Evolutionary conservation across 2,888 invertebrate genomes (phyloP).

Genomic region (Cosmopolites sordidus): DNA sequence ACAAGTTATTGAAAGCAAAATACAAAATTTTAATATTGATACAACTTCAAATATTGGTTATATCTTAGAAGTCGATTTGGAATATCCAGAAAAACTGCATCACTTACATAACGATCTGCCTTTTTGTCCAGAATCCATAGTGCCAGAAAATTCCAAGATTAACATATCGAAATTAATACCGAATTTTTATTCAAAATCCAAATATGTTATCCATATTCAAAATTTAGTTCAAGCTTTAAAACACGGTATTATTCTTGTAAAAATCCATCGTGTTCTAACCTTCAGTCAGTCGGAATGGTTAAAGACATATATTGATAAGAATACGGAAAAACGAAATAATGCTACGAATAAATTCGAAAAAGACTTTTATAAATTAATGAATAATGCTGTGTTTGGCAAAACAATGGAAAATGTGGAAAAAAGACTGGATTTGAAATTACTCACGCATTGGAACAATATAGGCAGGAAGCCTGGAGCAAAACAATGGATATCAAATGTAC

Average conservation of each 20-base stretch:
- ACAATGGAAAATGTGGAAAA: too few species aligned
- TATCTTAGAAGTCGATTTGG: slow-evolving; percentile 10
- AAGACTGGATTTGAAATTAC: background rate
- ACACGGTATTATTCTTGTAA: background rate
- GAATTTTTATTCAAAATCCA: background rate
- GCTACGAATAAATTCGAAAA: slow-evolving; percentile 6
- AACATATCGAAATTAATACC: slow-evolving; percentile 5
- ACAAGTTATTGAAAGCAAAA: too few species aligned
- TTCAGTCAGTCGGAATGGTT: slow-evolving; percentile 6
- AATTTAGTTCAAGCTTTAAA: slow-evolving; percentile 2
- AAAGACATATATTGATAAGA: slow-evolving; percentile 9
- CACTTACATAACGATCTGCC: background rate
- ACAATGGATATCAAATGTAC: background rate
- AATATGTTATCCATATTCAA: slow-evolving; percentile 4
- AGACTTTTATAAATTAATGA: slow-evolving; percentile 6
- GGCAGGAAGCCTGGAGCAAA: background rate
- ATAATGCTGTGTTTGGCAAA: slow-evolving; percentile 4
- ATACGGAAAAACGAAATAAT: slow-evolving; percentile 5
- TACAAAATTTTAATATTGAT: slow-evolving; percentile 1
- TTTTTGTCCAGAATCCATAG: slow-evolving; percentile 1
- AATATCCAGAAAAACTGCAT: slow-evolving; percentile 8
- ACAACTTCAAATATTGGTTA: slow-evolving; percentile 7
- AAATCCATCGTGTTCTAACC: background rate
- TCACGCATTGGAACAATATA: background rate
- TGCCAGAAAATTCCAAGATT: background rate